Percentiles rank a stretch among this genome's conserved stretches.
Evolutionary conservation across 2,888 invertebrate genomes (phyloP).

Genomic region (Idaea biselata): DNA sequence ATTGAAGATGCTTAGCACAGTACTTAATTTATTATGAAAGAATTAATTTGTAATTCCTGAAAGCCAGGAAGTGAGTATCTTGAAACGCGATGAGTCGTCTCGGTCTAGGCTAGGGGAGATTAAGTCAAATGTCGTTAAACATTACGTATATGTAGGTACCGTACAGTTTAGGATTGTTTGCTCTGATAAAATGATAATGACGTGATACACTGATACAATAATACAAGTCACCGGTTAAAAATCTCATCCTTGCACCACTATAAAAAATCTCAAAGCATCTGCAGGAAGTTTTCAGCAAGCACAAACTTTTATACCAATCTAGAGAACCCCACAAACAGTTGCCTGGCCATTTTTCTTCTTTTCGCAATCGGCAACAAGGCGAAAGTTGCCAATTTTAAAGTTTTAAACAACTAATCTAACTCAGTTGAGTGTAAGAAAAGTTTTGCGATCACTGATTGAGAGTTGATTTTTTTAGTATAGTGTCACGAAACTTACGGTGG

Average conservation of each 20-base stretch:
- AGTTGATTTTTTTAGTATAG: conserved; percentile 39
- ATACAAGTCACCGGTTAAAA: conserved; percentile 32
- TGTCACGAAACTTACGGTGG: conserved; percentile 68
- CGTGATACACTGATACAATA: conserved; percentile 13
- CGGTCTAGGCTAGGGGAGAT: conserved; percentile 17
- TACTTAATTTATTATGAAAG: background rate
- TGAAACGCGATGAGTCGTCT: background rate
- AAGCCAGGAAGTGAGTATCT: background rate
- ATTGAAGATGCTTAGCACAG: no score
- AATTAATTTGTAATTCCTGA: background rate
- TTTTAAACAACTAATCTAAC: conserved; percentile 43
- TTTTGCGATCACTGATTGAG: conserved; percentile 25
- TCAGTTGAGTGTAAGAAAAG: conserved; percentile 33
- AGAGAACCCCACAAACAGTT: conserved; percentile 34
- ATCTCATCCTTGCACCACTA: conserved; percentile 27
- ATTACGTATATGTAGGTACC: conserved; percentile 29
- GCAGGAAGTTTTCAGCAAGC: conserved; percentile 17
- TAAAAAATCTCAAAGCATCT: conserved; percentile 23
- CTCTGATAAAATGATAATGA: conserved; percentile 50
- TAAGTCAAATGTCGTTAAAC: conserved; percentile 28
- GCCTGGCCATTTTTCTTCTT: conserved; percentile 36
- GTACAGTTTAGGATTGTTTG: conserved; percentile 53
- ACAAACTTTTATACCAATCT: conserved; percentile 26
- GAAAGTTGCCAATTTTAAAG: conserved; percentile 43
- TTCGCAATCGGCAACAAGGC: conserved; percentile 29